Base-by-base conservation (phyloP, 2,888 invertebrate genomes). In the Leptinotarsa rubiginosa region DNA sequence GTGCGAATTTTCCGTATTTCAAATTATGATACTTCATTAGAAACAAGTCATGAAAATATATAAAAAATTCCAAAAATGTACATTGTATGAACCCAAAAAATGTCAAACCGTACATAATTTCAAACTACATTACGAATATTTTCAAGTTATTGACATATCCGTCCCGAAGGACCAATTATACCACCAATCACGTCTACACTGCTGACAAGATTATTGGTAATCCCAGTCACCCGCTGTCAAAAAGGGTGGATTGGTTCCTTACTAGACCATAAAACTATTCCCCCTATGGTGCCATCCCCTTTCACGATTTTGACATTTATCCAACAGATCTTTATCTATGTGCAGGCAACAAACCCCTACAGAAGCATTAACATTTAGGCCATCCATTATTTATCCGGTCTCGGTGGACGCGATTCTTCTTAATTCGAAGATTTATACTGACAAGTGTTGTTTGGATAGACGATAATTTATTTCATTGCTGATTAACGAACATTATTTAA, bases 311-410 rank as follows among this genome's bases (percentile, higher is more conserved):
- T 16, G 65, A 71, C 70, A n/a, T 65, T 54, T 18, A 71, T 47
- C 65, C 50, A 65, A 70, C 47, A 52, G 64, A 49, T 62, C 49
- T 13, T 70, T 50, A 49, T 59, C 62, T 25, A 25, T 25, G 41
- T 62, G 13, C 65, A 15, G 52, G 65, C 70, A 65, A 65, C 65
- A 65, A 65, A 71, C 52, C 20, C 65, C 65, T 47, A 13, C 20
- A n/a, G 52, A 65, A 52, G 49, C 52, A 70, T 71, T 71, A 18
- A 54, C 41, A 31, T 65, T 71, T 59, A 16, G 54, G 3, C 65
- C 31, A 65, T 50, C 64, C 70, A 65, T 71, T 54, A 71, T 71
- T 54, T 41, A 71, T 54, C 4, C 12, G 41, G 49, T 18, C 65
- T 49, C 65, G 4, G 56, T 20, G 49, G 41, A 71, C 20, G 15